Conservation (phyloP, 1,140 invertebrate genomes). For the Lineus longissimus region DNA sequence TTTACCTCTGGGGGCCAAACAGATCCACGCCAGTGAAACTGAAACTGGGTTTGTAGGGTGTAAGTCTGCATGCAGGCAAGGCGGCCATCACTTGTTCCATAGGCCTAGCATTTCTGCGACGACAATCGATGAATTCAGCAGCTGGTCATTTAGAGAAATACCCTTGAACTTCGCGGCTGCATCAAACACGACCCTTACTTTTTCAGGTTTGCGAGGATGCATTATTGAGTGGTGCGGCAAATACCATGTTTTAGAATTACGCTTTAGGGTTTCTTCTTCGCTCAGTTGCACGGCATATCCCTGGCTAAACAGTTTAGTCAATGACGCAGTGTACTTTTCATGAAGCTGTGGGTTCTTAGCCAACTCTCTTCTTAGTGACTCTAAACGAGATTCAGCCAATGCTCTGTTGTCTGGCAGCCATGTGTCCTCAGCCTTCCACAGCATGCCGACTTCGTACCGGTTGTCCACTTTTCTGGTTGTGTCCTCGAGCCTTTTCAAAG, state of each 20-base stretch:
- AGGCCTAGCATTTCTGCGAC: neutral
- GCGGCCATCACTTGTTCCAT: neutral
- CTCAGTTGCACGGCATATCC: neutral
- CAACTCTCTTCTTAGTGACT: neutral
- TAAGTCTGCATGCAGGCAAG: neutral
- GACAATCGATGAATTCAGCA: slow-evolving; percentile 13
- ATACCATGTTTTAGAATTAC: slow-evolving; percentile 13
- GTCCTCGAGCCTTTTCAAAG: neutral
- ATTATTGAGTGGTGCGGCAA: slow-evolving; percentile 24
- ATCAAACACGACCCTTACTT: slow-evolving; percentile 27
- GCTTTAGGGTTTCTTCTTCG: neutral
- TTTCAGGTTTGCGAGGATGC: slow-evolving; percentile 22
- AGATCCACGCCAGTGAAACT: neutral
- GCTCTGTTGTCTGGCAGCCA: neutral
- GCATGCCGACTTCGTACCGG: neutral
- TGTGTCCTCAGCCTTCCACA: neutral
- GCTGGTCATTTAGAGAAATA: slow-evolving; percentile 29
- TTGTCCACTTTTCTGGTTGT: neutral
- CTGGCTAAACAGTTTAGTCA: neutral
- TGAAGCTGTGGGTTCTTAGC: neutral
- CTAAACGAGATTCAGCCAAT: neutral
- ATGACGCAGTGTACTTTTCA: neutral
- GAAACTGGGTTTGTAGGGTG: neutral
- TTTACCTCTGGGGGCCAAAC: neutral
- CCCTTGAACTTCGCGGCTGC: slow-evolving; percentile 20